phyloP scores from a whole-genome alignment of 2,888 invertebrate genomes.

The Hydrotaea diabolus region DNA sequence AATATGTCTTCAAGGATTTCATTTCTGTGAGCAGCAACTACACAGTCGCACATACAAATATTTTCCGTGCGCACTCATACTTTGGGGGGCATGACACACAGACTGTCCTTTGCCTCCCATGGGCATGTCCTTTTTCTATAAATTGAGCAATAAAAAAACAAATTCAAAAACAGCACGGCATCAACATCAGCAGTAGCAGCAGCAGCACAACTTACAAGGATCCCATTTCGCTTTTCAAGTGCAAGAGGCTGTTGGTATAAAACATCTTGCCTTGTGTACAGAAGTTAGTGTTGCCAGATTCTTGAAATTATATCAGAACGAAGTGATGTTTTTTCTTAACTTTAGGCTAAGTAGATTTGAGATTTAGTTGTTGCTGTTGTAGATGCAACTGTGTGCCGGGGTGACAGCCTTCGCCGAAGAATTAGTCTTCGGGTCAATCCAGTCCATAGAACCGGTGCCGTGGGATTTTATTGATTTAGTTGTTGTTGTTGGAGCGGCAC shows the following conservation, averaged over 20 bases:
- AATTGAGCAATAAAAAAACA: slow-evolving; percentile 22
- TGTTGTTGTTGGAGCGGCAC: too few species aligned
- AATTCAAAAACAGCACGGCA: neutral
- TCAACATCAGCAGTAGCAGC: neutral
- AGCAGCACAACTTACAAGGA: slow-evolving; percentile 31
- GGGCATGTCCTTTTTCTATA: neutral
- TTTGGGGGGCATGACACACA: too few species aligned
- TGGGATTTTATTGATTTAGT: too few species aligned
- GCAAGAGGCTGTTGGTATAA: slow-evolving; percentile 45
- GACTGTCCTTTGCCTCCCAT: neutral
- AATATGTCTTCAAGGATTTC: slow-evolving; percentile 34
- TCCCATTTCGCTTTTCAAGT: slow-evolving; percentile 51
- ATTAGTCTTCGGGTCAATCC: too few species aligned
- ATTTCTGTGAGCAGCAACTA: neutral
- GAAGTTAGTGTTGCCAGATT: slow-evolving; percentile 14
- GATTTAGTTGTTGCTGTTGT: too few species aligned
- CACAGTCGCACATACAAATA: neutral
- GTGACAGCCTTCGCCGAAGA: too few species aligned
- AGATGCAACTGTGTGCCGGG: too few species aligned
- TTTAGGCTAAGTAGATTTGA: too few species aligned
- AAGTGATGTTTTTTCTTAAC: too few species aligned
- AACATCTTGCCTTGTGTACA: neutral
- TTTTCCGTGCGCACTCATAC: too few species aligned
- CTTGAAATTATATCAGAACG: too few species aligned
- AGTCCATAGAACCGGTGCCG: too few species aligned